phyloP scores from a whole-genome alignment of 1,140 invertebrate species.

The Harpegnathos saltator region DNA sequence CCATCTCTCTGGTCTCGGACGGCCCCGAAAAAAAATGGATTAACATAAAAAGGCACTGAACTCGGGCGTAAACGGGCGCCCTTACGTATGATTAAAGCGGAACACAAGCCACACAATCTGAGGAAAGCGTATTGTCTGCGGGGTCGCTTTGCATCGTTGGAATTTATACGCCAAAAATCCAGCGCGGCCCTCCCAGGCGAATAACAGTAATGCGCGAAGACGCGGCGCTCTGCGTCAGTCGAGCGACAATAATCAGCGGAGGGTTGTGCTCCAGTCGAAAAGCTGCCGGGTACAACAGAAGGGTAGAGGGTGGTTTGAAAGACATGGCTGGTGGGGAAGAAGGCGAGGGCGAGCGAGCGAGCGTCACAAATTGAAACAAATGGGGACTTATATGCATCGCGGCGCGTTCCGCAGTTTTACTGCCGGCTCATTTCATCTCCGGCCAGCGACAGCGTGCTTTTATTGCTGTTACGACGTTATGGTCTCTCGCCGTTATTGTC shows the following conservation, averaged over 20 bases:
- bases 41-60: slow-evolving; percentile 45
- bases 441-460: slow-evolving; percentile 73
- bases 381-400: slow-evolving; percentile 82
- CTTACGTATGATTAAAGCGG: slow-evolving; percentile 50
- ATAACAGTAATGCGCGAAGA: slow-evolving; percentile 36
- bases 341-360: slow-evolving; percentile 51
- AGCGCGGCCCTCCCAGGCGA: not conserved
- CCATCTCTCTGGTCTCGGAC: not conserved
- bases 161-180: slow-evolving; percentile 58
- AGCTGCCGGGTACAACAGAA: not conserved
- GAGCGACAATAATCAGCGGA: slow-evolving; percentile 66
- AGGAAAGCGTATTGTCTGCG: slow-evolving; percentile 41
- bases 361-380: slow-evolving; percentile 83
- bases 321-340: slow-evolving; percentile 50
- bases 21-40: slow-evolving; percentile 37
- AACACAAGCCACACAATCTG: slow-evolving; percentile 24
- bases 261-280: slow-evolving; percentile 56
- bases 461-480: slow-evolving; percentile 80
- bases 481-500: slow-evolving; percentile 80
- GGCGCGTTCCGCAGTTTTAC: slow-evolving; percentile 81
- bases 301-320: not conserved
- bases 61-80: not conserved
- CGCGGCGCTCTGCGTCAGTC: slow-evolving; percentile 23
- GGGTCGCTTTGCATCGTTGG: slow-evolving; percentile 4
- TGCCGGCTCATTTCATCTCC: slow-evolving; percentile 82